phyloP scores from a whole-genome alignment of 1,140 invertebrate genomes.

The Drosophila truncata region DNA sequence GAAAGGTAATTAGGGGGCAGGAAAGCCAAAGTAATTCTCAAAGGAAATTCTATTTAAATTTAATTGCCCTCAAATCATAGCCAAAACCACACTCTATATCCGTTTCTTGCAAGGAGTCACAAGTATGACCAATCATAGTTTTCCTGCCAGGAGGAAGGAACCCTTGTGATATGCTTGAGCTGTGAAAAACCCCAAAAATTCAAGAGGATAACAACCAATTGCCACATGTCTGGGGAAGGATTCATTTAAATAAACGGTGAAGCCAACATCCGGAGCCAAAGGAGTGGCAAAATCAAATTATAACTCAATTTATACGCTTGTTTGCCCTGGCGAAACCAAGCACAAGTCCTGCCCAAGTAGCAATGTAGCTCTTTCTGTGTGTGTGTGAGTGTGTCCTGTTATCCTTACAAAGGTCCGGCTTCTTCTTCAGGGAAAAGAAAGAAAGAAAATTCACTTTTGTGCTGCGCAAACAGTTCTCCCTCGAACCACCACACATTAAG shows the following conservation, averaged over 20 bases:
- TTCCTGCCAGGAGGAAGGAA: background rate
- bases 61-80: conserved; percentile 12
- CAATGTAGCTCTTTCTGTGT: conserved; percentile 23
- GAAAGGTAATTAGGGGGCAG: conserved; percentile 26
- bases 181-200: conserved; percentile 27
- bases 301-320: conserved; percentile 78
- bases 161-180: conserved; percentile 30
- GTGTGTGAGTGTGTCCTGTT: conserved; percentile 23
- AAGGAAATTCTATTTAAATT: conserved; percentile 3
- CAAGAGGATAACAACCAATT: conserved; percentile 57
- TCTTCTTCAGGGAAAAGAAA: conserved; percentile 6
- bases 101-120: conserved; percentile 6
- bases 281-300: conserved; percentile 58
- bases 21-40: conserved; percentile 7
- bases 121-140: conserved; percentile 35
- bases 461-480: conserved; percentile 59
- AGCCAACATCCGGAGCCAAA: conserved; percentile 43
- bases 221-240: conserved; percentile 55
- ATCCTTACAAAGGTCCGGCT: conserved; percentile 47
- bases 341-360: conserved; percentile 45
- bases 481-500: conserved; percentile 40
- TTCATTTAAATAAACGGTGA: conserved; percentile 69
- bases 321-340: conserved; percentile 59
- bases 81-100: conserved; percentile 4
- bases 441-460: conserved; percentile 69